Base-by-base conservation (phyloP, 2,888 invertebrate genomes). In the Scaptomyza flava region DNA sequence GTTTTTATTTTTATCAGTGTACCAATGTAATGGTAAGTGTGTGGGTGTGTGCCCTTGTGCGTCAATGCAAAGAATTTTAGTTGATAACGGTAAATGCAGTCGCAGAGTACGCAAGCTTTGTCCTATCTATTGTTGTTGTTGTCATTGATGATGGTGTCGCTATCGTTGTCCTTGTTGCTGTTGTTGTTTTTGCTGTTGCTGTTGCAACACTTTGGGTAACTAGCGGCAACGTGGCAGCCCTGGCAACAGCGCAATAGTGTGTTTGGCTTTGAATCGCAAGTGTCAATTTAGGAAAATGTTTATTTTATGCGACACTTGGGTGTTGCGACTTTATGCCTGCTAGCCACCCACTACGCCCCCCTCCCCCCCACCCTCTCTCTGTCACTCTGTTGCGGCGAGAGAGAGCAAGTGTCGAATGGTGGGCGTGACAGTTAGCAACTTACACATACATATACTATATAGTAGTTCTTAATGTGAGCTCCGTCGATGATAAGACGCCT, bases 261-360 rank as follows among this genome's bases (percentile, higher is more conserved):
- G 81, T 79, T 81, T 72, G 77, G 77, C 72, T 79, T 74, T 79
- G 80, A 84, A 81, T 86, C 79, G 78, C 74, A 88, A 89, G 84
- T 86, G 89, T 89, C 87, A 87, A 88, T 89, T 88, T 88, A 73
- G 79, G 81, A 72, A 84, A 87, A 89, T 89, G 89, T 88, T 87
- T 89, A 87, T 89, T 87, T 87, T 81, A 88, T 81, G 74, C 79
- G 66, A 70, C 84, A 77, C 81, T 86, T 81, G 84, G 74, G 71
- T 61, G 73, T 48, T 64, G 53, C 51, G 14, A 12, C 36, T 12
- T 14, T 30, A 60, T 60, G 68, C 60, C 64, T 17, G 17, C 17
- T 17, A 17, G 17, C 17, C 17, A 17, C 17, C 17, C 17, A 17
- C 17, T 17, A 17, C 17, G 17, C 17, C 17, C 53, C 7, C 11